Conservation (phyloP, 2,888 invertebrate genomes). For the Sminthurinus aureus region DNA sequence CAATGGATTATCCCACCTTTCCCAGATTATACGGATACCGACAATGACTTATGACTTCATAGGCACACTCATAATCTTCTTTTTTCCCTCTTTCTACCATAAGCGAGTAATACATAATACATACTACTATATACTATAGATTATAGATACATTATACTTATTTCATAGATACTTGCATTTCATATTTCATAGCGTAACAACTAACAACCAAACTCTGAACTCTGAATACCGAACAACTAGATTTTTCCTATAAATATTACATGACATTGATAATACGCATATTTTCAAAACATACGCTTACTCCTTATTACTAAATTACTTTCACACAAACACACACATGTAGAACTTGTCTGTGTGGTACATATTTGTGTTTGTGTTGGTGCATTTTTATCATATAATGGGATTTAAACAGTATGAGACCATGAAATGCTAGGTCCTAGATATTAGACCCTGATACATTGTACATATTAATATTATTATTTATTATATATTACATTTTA, state of each 20-base stretch:
- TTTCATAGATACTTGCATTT: not conserved
- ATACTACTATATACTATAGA: not conserved
- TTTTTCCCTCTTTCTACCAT: not conserved
- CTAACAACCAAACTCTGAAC: not conserved
- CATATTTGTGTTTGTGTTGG: not conserved
- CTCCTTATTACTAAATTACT: too few species aligned
- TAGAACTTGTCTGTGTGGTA: too few species aligned
- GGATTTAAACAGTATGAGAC: conserved; percentile 20
- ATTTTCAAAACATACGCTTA: too few species aligned
- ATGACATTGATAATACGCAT: not conserved
- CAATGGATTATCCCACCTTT: conserved; percentile 45
- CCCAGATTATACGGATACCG: conserved; percentile 42
- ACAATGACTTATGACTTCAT: conserved; percentile 52
- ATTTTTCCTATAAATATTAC: not conserved
- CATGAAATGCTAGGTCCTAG: not conserved
- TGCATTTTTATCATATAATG: not conserved
- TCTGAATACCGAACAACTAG: too few species aligned
- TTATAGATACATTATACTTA: not conserved
- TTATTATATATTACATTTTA: too few species aligned
- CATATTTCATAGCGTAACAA: too few species aligned
- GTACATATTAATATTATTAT: too few species aligned
- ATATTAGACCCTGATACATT: too few species aligned
- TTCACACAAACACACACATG: too few species aligned
- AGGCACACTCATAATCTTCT: conserved; percentile 21
- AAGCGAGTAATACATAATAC: not conserved